These are phyloP conservation scores for Cariama cristata DNA, from an alignment of 2,113 vertebrate genomes.

Conservation along the genomic window DNA sequence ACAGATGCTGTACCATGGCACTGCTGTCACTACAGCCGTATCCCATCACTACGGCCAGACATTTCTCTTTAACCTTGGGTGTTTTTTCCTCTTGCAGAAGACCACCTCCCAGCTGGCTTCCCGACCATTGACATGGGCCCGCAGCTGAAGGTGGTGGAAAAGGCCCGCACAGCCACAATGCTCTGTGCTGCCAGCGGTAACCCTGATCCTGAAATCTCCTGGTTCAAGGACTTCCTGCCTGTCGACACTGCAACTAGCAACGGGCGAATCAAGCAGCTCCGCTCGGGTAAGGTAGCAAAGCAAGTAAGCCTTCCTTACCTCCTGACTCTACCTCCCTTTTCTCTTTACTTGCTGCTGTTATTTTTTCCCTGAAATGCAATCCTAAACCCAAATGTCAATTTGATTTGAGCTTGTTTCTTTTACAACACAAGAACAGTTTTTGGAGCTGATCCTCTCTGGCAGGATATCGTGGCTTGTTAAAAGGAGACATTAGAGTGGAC, in stretches of 20 bases:
- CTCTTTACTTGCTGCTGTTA: not conserved
- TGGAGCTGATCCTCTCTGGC: conserved; percentile 6
- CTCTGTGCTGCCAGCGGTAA: conserved; percentile 95
- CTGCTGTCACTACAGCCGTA: not conserved
- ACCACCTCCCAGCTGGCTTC: conserved; percentile 93
- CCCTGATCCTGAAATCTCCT: conserved; percentile 95
- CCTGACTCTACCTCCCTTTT: not conserved
- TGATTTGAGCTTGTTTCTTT: conserved; percentile 32
- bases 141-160: conserved; percentile 97
- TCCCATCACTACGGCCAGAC: rapidly evolving
- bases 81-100: conserved; percentile 79
- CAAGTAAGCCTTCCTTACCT: conserved; percentile 37
- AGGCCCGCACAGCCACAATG: conserved; percentile 95
- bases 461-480: not conserved
- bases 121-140: conserved; percentile 97
- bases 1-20: not conserved
- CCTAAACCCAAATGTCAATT: not conserved
- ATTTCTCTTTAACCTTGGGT: conserved; percentile 6
- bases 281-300: conserved; percentile 87
- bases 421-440: not conserved
- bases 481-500: not conserved
- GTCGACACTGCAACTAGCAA: conserved; percentile 91
- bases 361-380: not conserved
- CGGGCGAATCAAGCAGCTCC: conserved; percentile 94
- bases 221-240: conserved; percentile 98